A percentile compares a stretch with the other conserved stretches of the same genome.
Evolutionary conservation across 1,140 invertebrate genomes (phyloP).

Genomic region (Pemphigus obesinymphae): DNA sequence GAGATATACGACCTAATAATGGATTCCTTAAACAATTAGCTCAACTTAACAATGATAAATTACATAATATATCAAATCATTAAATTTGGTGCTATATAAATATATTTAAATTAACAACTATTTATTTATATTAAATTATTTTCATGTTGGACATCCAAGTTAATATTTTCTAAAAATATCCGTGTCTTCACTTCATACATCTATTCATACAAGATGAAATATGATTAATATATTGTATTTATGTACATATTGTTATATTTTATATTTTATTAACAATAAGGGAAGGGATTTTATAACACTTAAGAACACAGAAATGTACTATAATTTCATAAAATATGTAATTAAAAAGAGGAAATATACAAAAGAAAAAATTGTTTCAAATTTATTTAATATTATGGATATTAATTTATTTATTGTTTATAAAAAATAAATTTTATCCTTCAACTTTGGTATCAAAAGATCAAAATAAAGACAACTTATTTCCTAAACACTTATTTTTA

Average conservation of each 20-base stretch:
- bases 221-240: neutral
- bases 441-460: no score
- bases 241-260: neutral
- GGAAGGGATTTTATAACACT: no score
- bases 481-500: no score
- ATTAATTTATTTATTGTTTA: no score
- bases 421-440: no score
- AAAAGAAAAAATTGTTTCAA: no score
- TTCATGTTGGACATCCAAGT: neutral
- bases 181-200: slow-evolving; percentile 22
- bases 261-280: neutral
- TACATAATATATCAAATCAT: neutral
- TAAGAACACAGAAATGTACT: no score
- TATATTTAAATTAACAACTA: neutral
- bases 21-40: slow-evolving; percentile 75
- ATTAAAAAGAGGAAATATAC: no score
- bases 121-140: neutral
- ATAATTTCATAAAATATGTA: no score
- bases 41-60: slow-evolving; percentile 55
- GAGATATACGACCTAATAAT: slow-evolving; percentile 71
- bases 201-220: neutral
- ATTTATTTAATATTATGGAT: no score
- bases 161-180: neutral
- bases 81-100: neutral
- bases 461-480: no score